A percentile compares a stretch with the other conserved stretches of the same genome.
phyloP scores from a whole-genome alignment of 2,888 invertebrate species.

The Leucophora obtusa region DNA sequence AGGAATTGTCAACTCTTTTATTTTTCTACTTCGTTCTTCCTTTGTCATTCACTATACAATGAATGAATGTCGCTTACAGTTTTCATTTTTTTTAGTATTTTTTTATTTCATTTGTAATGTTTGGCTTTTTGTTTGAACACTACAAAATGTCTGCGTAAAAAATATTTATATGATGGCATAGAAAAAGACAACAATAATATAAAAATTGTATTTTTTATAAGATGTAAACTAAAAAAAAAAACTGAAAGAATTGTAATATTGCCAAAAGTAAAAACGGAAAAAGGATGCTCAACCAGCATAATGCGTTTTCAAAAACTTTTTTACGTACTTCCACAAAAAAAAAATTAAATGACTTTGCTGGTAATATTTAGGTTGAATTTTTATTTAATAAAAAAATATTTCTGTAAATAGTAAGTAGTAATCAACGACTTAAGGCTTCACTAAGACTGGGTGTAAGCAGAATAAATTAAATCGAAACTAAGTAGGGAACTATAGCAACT shows the following conservation, averaged over 20 bases:
- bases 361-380: conserved; percentile 34
- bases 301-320: conserved; percentile 59
- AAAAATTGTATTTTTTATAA: conserved; percentile 17
- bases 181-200: conserved; percentile 46
- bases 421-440: neutral
- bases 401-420: neutral
- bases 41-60: conserved; percentile 40
- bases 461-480: neutral
- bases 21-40: neutral
- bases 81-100: conserved; percentile 12
- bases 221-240: conserved; percentile 28
- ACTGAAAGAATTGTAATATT: conserved; percentile 32
- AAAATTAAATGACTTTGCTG: conserved; percentile 28
- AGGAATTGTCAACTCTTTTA: conserved; percentile 58
- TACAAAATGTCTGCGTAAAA: conserved; percentile 47
- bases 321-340: conserved; percentile 24
- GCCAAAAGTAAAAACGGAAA: conserved; percentile 57
- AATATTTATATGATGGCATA: conserved; percentile 48
- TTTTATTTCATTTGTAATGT: conserved; percentile 43
- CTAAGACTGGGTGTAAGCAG: too few species aligned
- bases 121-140: conserved; percentile 43
- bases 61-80: conserved; percentile 51
- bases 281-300: conserved; percentile 58
- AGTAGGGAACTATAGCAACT: neutral
- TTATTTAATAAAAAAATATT: neutral